phyloP scores from a whole-genome alignment of 2,113 vertebrate species.

The Numenius arquata region DNA sequence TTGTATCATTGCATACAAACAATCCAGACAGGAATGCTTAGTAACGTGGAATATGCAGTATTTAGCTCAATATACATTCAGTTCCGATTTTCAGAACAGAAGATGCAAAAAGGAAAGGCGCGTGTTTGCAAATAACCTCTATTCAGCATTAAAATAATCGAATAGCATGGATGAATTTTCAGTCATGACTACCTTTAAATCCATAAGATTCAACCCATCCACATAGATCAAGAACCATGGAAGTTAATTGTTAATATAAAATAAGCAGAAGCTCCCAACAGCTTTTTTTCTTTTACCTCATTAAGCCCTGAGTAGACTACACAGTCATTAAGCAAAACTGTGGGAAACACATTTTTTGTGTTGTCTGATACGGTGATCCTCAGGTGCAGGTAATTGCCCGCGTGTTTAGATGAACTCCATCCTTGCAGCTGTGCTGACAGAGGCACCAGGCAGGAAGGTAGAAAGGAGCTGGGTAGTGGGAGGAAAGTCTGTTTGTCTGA shows the following conservation, averaged over 20 bases:
- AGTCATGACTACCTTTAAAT: background rate
- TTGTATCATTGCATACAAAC: background rate
- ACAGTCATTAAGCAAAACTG: constrained; percentile 6
- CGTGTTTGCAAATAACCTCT: background rate
- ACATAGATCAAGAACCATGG: background rate
- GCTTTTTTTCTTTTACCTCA: constrained; percentile 56
- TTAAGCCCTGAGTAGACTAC: constrained; percentile 45
- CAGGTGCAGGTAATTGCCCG: background rate
- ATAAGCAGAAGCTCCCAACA: background rate
- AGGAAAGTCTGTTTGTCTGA: background rate
- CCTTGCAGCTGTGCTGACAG: constrained; percentile 11
- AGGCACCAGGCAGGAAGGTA: background rate
- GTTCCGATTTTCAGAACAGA: background rate
- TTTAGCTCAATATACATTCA: background rate
- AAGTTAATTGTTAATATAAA: constrained; percentile 48
- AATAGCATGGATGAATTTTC: background rate
- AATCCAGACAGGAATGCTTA: background rate
- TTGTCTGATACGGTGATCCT: background rate
- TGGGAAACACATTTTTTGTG: constrained; percentile 11
- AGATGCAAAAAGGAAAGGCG: background rate
- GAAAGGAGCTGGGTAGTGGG: background rate
- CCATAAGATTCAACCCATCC: background rate
- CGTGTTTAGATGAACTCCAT: background rate
- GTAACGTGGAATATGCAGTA: background rate
- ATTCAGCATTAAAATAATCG: background rate